A percentile compares a stretch with the other conserved stretches of the same genome.
Evolutionary conservation across 2,113 vertebrate genomes (phyloP).

Genomic region (Jaculus jaculus): DNA sequence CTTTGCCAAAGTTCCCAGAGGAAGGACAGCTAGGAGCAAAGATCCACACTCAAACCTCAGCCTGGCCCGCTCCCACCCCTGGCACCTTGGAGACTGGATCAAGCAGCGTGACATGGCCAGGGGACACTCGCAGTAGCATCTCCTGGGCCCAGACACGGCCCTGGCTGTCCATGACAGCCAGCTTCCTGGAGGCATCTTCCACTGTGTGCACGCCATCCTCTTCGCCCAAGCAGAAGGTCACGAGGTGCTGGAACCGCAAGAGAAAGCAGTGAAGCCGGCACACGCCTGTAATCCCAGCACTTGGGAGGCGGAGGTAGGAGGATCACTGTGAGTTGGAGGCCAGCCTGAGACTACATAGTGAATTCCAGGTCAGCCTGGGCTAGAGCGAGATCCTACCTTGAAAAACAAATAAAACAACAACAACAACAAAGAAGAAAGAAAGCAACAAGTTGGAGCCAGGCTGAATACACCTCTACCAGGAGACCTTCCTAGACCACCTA

Average conservation of each 20-base stretch:
- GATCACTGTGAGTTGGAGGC: too few relatives aligned
- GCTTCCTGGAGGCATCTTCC: slow-evolving; percentile 80
- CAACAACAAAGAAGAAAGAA: too few relatives aligned
- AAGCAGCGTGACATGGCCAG: slow-evolving; percentile 74
- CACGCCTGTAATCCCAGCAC: too few relatives aligned
- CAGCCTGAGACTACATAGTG: too few relatives aligned
- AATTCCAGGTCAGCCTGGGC: too few relatives aligned
- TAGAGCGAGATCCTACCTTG: too few relatives aligned
- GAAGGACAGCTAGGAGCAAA: background rate
- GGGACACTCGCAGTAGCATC: slow-evolving; percentile 83
- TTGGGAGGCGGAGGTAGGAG: too few relatives aligned
- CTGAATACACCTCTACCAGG: background rate
- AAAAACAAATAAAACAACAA: too few relatives aligned
- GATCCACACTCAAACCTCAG: background rate
- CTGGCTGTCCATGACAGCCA: slow-evolving; percentile 81
- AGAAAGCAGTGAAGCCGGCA: too few relatives aligned
- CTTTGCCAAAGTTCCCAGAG: background rate
- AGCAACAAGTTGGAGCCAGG: background rate
- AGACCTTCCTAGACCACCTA: background rate
- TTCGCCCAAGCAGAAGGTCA: slow-evolving; percentile 82
- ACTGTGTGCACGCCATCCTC: slow-evolving; percentile 81
- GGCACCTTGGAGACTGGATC: slow-evolving; percentile 81
- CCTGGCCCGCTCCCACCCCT: background rate
- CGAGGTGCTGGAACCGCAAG: slow-evolving; percentile 80
- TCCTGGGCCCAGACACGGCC: slow-evolving; percentile 85